Percentiles rank a stretch among this genome's conserved stretches.
Conservation (phyloP, 2,888 invertebrate genomes). For the Cheilosia soror region DNA sequence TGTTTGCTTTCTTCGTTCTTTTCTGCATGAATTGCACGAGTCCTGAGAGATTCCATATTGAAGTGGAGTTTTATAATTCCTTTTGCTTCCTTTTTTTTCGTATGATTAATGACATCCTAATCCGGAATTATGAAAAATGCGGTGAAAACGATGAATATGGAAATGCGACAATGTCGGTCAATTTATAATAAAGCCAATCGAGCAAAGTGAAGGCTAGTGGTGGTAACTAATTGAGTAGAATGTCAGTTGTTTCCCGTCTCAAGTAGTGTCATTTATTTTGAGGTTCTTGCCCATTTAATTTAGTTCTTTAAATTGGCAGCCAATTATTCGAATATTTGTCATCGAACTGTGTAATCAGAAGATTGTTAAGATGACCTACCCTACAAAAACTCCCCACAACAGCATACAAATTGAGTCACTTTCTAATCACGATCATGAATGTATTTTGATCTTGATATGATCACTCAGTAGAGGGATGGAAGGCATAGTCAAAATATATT, state of each 20-base stretch:
- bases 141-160: slow-evolving; percentile 69
- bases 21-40: slow-evolving; percentile 49
- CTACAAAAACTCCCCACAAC: no score
- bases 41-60: slow-evolving; percentile 42
- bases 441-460: no score
- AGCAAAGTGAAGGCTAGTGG: slow-evolving; percentile 25
- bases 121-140: slow-evolving; percentile 68
- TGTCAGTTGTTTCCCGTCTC: neutral
- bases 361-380: no score
- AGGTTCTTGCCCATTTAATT: neutral
- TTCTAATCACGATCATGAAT: no score
- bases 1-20: slow-evolving; percentile 57
- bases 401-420: no score
- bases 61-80: slow-evolving; percentile 26
- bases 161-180: slow-evolving; percentile 69
- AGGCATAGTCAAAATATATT: no score
- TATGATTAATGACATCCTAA: slow-evolving; percentile 70
- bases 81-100: slow-evolving; percentile 18
- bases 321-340: neutral
- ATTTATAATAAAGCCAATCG: slow-evolving; percentile 66
- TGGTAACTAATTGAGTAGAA: slow-evolving; percentile 36
- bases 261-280: slow-evolving; percentile 4
- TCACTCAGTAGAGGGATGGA: no score
- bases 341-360: neutral
- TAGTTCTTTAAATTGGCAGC: neutral